These are phyloP conservation scores for Apis florea DNA, from an alignment of 1,140 invertebrate species.

Conservation along the genomic window DNA sequence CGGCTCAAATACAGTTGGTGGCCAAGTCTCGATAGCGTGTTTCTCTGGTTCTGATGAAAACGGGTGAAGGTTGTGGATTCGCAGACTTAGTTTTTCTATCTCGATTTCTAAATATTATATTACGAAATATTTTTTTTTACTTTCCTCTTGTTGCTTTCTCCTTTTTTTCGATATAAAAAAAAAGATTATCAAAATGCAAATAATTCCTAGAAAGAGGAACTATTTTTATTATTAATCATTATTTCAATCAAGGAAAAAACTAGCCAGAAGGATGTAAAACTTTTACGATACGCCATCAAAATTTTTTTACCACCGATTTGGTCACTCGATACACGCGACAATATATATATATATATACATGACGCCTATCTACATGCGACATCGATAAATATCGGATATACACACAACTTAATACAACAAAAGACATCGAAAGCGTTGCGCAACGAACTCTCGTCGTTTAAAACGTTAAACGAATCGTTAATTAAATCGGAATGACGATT, in stretches of 20 bases:
- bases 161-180: neutral
- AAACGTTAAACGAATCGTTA: neutral
- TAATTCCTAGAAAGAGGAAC: too few species aligned
- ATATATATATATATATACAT: neutral
- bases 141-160: too few species aligned
- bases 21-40: neutral
- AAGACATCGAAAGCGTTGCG: slow-evolving; percentile 5
- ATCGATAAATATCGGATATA: neutral
- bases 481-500: neutral
- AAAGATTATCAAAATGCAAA: too few species aligned
- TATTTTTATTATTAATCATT: too few species aligned
- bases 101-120: neutral
- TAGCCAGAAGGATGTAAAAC: neutral
- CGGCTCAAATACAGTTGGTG: neutral
- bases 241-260: too few species aligned
- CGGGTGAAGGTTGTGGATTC: neutral
- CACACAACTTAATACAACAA: neutral
- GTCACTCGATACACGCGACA: neutral
- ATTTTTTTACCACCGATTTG: neutral
- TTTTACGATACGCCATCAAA: neutral
- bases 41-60: neutral
- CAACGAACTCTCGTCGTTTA: neutral
- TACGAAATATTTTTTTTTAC: neutral
- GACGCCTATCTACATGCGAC: neutral
- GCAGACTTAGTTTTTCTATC: neutral